Conservation (phyloP, 2,888 invertebrate genomes). For the Polydrusus tereticollis region DNA sequence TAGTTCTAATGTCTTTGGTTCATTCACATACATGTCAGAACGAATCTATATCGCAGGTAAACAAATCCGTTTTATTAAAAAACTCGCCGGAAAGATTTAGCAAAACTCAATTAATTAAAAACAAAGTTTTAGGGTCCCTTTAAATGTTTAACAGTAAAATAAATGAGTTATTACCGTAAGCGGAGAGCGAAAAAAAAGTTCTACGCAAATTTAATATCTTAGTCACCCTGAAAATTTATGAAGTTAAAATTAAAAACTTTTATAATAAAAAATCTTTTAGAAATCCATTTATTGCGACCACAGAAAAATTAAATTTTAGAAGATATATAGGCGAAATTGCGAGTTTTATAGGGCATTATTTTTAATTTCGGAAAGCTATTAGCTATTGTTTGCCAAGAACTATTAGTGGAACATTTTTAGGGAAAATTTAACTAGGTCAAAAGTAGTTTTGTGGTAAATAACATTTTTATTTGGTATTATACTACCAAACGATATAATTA, state of each 20-base stretch:
- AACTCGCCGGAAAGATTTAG: constrained; percentile 2
- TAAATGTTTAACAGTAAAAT: constrained; percentile 39
- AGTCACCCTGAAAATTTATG: constrained; percentile 37
- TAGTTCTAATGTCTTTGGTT: too few species aligned
- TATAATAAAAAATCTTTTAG: constrained; percentile 36
- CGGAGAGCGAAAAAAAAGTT: constrained; percentile 21
- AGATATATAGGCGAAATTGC: constrained; percentile 9
- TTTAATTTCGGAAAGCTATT: constrained; percentile 7
- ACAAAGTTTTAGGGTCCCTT: constrained; percentile 26
- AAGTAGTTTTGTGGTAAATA: neutral
- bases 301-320: constrained; percentile 28
- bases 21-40: too few species aligned
- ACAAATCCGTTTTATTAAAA: constrained; percentile 11
- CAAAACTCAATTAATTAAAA: constrained; percentile 34
- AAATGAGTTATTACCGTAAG: constrained; percentile 34
- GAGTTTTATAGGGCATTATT: constrained; percentile 1
- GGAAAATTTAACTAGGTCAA: neutral
- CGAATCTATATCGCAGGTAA: neutral
- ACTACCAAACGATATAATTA: too few species aligned
- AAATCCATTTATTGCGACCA: constrained; percentile 24
- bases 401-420: neutral
- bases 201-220: constrained; percentile 32
- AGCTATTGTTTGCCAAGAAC: neutral
- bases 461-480: neutral
- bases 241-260: constrained; percentile 45